These are phyloP conservation scores for Shinisaurus crocodilurus DNA, from an alignment of 2,113 vertebrate species.

Conservation along the genomic window DNA sequence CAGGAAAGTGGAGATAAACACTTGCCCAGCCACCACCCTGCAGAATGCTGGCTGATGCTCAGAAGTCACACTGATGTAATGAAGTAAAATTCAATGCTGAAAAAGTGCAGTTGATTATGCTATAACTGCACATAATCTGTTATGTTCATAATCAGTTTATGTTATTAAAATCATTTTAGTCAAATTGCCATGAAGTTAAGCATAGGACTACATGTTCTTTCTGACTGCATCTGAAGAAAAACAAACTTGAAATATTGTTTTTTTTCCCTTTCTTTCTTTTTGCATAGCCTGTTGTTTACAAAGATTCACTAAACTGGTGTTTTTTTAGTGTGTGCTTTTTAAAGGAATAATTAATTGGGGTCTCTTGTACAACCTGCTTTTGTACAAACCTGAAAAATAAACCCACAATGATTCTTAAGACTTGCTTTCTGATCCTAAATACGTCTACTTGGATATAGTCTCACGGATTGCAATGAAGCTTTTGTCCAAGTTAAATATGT, in stretches of 20 bases:
- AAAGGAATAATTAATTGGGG: slow-evolving; percentile 36
- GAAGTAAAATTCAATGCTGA: not conserved
- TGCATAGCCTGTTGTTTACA: slow-evolving; percentile 41
- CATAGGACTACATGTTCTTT: not conserved
- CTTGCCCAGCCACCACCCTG: not conserved
- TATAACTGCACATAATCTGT: slow-evolving; percentile 19
- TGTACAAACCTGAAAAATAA: slow-evolving; percentile 30
- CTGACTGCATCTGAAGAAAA: slow-evolving; percentile 33
- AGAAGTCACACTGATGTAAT: slow-evolving; percentile 22
- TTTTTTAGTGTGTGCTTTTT: too few species aligned
- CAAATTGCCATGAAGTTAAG: slow-evolving; percentile 22
- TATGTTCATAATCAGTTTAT: not conserved
- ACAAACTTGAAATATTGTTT: slow-evolving; percentile 33
- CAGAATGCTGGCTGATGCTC: not conserved
- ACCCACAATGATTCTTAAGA: slow-evolving; percentile 31
- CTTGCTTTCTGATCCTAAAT: slow-evolving; percentile 50
- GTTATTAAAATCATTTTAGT: slow-evolving; percentile 31
- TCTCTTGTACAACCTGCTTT: slow-evolving; percentile 50
- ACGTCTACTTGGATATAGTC: not conserved
- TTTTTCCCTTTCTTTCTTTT: not conserved
- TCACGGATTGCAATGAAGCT: not conserved
- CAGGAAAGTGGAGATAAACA: not conserved
- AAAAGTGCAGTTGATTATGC: slow-evolving; percentile 12
- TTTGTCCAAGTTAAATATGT: not conserved
- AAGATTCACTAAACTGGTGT: slow-evolving; percentile 44